Conservation (phyloP, 1,140 invertebrate genomes). For the Physella acuta region DNA sequence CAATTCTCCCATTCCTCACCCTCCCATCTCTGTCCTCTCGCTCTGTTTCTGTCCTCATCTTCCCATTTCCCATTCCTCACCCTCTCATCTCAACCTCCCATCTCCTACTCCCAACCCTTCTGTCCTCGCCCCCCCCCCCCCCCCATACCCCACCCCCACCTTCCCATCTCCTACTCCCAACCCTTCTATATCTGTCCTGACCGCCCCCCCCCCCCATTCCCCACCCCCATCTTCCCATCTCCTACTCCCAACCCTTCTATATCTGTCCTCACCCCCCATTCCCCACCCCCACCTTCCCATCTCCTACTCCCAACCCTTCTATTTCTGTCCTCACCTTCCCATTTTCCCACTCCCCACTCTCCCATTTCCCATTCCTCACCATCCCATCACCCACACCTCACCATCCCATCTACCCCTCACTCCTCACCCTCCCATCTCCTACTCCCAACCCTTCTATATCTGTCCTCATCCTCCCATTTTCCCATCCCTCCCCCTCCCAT, state of each 20-base stretch:
- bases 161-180: background rate
- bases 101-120: background rate
- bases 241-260: background rate
- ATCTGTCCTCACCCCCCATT: background rate
- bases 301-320: background rate
- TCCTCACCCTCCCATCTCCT: background rate
- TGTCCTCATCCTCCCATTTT: background rate
- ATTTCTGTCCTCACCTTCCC: background rate
- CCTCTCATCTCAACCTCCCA: too few relatives aligned
- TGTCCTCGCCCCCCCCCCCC: background rate
- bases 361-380: background rate
- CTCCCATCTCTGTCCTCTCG: background rate
- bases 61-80: background rate
- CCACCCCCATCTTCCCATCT: background rate
- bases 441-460: background rate
- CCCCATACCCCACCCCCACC: background rate
- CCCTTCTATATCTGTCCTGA: background rate
- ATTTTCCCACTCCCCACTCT: background rate
- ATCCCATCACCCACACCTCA: background rate
- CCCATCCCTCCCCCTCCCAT: background rate
- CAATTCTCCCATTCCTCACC: background rate
- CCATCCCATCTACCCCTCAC: background rate
- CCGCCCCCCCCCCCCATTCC: background rate
- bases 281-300: background rate
- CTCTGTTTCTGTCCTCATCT: background rate